Conservation (phyloP, 2,888 invertebrate species). For the Lumbricus terrestris region DNA sequence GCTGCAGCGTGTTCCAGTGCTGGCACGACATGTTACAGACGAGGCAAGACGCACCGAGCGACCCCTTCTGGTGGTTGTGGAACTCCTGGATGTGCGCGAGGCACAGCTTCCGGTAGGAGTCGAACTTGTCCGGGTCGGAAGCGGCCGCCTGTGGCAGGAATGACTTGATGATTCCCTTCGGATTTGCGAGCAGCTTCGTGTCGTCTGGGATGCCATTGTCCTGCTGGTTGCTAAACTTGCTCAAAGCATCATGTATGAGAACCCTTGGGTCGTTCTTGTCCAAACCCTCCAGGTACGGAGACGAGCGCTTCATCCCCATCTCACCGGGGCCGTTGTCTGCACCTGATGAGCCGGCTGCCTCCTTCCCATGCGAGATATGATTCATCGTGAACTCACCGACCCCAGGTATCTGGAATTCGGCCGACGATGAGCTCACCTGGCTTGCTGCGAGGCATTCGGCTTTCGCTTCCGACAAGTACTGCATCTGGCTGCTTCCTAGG, state of each 20-base stretch:
- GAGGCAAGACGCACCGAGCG: slow-evolving; percentile 27
- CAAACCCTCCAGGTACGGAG: slow-evolving; percentile 14
- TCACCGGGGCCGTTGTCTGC: not conserved
- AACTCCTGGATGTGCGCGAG: slow-evolving; percentile 32
- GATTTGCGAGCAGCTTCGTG: slow-evolving; percentile 21
- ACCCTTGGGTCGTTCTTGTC: slow-evolving; percentile 19
- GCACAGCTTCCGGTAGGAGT: slow-evolving; percentile 33
- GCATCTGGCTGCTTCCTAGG: slow-evolving; percentile 10
- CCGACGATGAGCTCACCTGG: slow-evolving; percentile 12
- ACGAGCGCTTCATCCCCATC: not conserved
- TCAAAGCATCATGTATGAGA: slow-evolving; percentile 18
- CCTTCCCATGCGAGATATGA: not conserved
- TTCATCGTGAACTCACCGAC: slow-evolving; percentile 10
- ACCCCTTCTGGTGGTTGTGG: slow-evolving; percentile 30
- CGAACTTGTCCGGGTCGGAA: slow-evolving; percentile 31
- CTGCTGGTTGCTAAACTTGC: slow-evolving; percentile 23
- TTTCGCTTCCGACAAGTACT: not conserved
- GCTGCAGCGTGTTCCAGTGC: slow-evolving; percentile 36
- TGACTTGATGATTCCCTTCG: slow-evolving; percentile 26
- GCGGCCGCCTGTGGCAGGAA: slow-evolving; percentile 30
- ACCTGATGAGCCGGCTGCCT: not conserved
- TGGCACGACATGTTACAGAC: slow-evolving; percentile 31
- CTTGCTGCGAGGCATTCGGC: not conserved
- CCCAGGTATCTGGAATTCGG: slow-evolving; percentile 7
- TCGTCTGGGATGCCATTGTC: slow-evolving; percentile 15